Conservation (phyloP, 2,797 vertebrate genomes). For the Myotis daubentonii region DNA sequence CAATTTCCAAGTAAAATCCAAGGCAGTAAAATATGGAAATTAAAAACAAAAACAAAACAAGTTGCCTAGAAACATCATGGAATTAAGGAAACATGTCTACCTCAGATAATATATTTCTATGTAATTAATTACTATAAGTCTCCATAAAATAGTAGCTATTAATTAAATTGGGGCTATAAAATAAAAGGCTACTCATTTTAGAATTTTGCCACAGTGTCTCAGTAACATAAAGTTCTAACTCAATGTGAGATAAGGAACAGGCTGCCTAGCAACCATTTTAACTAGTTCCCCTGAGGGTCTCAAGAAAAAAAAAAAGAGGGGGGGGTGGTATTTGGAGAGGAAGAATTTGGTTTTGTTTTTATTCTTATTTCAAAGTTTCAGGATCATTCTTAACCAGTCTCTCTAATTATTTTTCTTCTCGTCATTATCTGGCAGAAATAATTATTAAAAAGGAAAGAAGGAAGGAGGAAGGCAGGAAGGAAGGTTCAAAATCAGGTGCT, state of each 20-base stretch:
- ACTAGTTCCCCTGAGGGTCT: conserved; percentile 66
- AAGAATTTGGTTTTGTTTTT: conserved; percentile 52
- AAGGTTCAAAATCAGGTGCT: conserved; percentile 66
- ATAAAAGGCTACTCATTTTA: conserved; percentile 6
- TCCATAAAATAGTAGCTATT: background rate
- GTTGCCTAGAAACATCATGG: background rate
- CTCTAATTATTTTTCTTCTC: background rate
- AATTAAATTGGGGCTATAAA: conserved; percentile 25
- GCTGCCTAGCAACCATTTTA: conserved; percentile 68
- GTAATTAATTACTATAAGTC: background rate
- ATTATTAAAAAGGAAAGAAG: background rate
- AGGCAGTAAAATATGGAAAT: background rate
- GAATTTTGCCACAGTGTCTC: background rate
- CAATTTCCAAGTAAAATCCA: background rate
- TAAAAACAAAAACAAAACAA: background rate
- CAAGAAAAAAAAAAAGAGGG: conserved; percentile 21
- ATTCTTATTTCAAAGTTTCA: conserved; percentile 9
- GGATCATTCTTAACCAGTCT: conserved; percentile 52
- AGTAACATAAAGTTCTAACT: conserved; percentile 58
- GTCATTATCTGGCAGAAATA: conserved; percentile 23
- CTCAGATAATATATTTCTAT: background rate
- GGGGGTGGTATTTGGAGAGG: background rate
- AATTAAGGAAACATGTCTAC: background rate
- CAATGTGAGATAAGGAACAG: conserved; percentile 36
- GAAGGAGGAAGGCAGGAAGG: background rate